Evolutionary conservation across 1,140 invertebrate genomes (phyloP).

Genomic region (Drosophila prosaltans): DNA sequence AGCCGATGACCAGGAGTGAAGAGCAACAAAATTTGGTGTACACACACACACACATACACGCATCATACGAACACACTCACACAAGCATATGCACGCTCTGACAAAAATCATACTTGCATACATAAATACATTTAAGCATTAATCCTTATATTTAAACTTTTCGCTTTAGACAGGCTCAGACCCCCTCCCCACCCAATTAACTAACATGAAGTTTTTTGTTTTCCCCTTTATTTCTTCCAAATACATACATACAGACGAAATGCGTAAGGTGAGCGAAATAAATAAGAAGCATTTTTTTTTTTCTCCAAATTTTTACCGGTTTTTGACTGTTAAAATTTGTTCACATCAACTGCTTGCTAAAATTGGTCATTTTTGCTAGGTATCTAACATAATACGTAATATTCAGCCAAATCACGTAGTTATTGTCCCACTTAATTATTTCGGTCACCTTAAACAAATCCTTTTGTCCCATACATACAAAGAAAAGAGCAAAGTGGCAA

Average conservation of each 20-base stretch:
- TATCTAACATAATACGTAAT: background rate
- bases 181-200: background rate
- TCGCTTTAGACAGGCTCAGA: background rate
- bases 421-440: background rate
- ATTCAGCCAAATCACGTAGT: background rate
- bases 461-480: slow-evolving; percentile 10
- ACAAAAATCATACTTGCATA: slow-evolving; percentile 2
- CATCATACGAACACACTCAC: slow-evolving; percentile 9
- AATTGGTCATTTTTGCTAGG: background rate
- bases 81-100: background rate
- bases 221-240: background rate
- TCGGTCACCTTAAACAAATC: slow-evolving; percentile 2
- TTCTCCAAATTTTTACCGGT: background rate
- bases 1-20: slow-evolving; percentile 36
- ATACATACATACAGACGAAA: slow-evolving; percentile 7
- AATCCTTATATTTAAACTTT: background rate
- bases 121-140: slow-evolving; percentile 4
- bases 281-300: background rate
- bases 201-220: background rate
- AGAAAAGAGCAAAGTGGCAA: slow-evolving; percentile 6
- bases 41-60: background rate
- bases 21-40: slow-evolving; percentile 19
- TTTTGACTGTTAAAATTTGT: background rate
- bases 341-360: background rate
- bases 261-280: slow-evolving; percentile 9